Conservation (phyloP, 2,888 invertebrate species). For the Pristionchus fissidentatus region DNA sequence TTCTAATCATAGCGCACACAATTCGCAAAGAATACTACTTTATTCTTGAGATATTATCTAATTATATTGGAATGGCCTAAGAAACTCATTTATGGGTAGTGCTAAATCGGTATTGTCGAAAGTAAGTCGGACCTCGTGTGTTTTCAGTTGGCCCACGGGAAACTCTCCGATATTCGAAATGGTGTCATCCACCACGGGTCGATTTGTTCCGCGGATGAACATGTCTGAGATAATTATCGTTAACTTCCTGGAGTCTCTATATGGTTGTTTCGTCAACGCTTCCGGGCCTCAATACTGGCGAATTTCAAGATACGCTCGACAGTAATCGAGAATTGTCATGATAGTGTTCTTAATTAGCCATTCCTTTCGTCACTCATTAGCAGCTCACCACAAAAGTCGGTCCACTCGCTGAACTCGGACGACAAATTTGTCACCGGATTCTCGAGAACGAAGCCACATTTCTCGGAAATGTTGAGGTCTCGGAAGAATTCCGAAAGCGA, state of each 20-base stretch:
- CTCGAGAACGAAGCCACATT: neutral
- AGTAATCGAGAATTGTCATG: neutral
- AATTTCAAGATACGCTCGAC: neutral
- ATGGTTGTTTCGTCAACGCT: too few relatives aligned
- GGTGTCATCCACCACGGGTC: too few relatives aligned
- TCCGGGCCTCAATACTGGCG: neutral
- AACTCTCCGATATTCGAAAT: too few relatives aligned
- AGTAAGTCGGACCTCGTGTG: too few relatives aligned
- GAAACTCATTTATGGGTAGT: neutral
- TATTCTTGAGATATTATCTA: neutral
- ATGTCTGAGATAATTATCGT: too few relatives aligned
- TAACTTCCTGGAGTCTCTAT: too few relatives aligned
- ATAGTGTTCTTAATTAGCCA: neutral
- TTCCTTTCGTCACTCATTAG: neutral
- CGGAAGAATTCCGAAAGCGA: neutral
- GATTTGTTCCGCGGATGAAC: too few relatives aligned
- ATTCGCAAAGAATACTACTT: neutral
- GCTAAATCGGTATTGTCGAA: too few relatives aligned
- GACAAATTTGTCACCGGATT: neutral
- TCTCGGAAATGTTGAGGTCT: neutral
- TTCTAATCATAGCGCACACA: neutral
- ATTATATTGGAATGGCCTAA: neutral
- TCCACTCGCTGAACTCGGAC: neutral
- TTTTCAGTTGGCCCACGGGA: too few relatives aligned
- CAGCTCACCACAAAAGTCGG: neutral